Percentiles rank a stretch among this genome's conserved stretches.
phyloP scores from a whole-genome alignment of 2,113 vertebrate genomes.

The Pheucticus melanocephalus region DNA sequence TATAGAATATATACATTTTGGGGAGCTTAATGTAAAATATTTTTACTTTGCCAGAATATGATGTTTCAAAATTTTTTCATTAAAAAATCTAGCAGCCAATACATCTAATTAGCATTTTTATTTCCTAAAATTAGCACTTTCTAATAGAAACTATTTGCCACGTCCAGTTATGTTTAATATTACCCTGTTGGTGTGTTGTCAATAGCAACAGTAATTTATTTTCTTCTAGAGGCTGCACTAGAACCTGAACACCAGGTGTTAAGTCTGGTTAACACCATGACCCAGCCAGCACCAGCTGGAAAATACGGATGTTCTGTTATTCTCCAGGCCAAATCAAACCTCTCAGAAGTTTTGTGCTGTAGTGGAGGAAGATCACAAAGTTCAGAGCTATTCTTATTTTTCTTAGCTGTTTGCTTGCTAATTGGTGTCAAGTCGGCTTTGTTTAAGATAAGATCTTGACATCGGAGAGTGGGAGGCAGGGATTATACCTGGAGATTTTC shows the following conservation, averaged over 20 bases:
- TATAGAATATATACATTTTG: not conserved
- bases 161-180: not conserved
- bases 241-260: not conserved
- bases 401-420: not conserved
- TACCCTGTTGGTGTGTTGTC: not conserved
- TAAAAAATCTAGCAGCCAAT: not conserved
- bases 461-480: not conserved
- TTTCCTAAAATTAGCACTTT: not conserved
- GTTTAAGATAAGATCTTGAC: not conserved
- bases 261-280: not conserved
- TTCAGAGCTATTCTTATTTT: not conserved
- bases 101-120: not conserved
- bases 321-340: not conserved
- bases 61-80: not conserved
- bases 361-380: not conserved
- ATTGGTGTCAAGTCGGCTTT: not conserved
- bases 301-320: not conserved
- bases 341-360: not conserved
- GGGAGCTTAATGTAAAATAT: not conserved
- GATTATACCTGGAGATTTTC: not conserved
- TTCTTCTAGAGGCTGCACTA: not conserved
- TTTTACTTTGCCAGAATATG: not conserved
- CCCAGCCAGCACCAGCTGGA: not conserved
- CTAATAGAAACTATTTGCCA: not conserved
- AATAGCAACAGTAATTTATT: constrained; percentile 5